Evolutionary conservation across 30 jellyfish, hydroid and myxozoan genomes (phyloP), one percentile per base, ranked within the genome.

Genomic region (Aurelia aurita): DNA sequence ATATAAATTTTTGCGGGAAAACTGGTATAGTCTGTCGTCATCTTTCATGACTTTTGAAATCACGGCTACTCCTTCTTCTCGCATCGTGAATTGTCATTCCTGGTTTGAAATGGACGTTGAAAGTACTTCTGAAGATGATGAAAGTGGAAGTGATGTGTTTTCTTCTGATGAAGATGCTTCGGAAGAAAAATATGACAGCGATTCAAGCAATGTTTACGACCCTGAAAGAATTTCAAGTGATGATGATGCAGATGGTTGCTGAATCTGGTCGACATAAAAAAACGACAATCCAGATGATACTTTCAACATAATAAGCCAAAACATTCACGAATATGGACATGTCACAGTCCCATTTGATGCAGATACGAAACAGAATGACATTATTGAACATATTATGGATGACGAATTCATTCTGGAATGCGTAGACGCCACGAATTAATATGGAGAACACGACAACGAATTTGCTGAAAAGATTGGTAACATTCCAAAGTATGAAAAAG

Each of bases 241-340:
- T 67, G 79, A 67, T 35, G 62, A 28, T 67, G 59, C 49, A 67
- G 79, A 67, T 67, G 62, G 79, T 27, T 67, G 27, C 79, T 67
- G 79, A 59, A 3, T 20, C 27, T 67, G 79, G 79, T 67, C 62
- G 39, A 67, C 59, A 27, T 20, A 59, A 28, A 67, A 14, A 20
- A 23, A 67, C 21, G 49, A 28, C 26, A 29, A 67, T 67, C 62
- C 32, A 27, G 79, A 28, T 67, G 79, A 67, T 23, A 22, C 26
- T 35, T 67, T 35, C 58, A 67, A 21, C 26, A 27, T 23, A 25
- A 7, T 28, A 67, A 67, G 25, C 79, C 79, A 67, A 67, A 67
- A 28, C 49, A 67, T 28, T 67, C 72, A 31, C 13, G 72, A 60
- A 34, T 60, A 60, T 60, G 72, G 26, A 60, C 72, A 21, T 60